Evolutionary conservation across 2,113 vertebrate species (phyloP), one percentile per base, ranked within the genome.

Genomic region (Chloebia gouldiae): DNA sequence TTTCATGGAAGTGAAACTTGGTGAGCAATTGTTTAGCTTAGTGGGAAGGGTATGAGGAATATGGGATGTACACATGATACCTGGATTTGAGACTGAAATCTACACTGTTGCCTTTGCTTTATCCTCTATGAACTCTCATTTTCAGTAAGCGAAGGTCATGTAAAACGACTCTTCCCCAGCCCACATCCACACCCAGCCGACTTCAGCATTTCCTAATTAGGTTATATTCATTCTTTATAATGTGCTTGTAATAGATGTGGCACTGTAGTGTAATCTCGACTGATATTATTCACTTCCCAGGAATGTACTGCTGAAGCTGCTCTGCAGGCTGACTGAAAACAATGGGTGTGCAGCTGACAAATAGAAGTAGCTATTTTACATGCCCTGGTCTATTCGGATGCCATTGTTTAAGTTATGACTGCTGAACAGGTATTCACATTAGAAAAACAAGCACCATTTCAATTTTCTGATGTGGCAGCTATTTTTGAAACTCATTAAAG

Each of bases 181-280:
- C 91, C 90, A 93, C 51, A 91, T 96, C 94, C 96, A 97, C 96
- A 97, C 96, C 96, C 96, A 93, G 94, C 50, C 68, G 16, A 93
- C 88, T 96, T 95, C 91, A 97, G 76, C 96, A 98, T 97, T 98
- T 98, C 98, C 98, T 98, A 98, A 98, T 98, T 98, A 98, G 98
- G 98, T 94, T 97, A 97, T 96, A 97, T 95, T 96, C 97, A 93
- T 95, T 93, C 95, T 96, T 95, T 96, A 88, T 96, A 95, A 96
- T 93, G 95, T 96, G 96, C 93, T 94, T 92, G 93, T 98, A 97
- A 97, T 97, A 97, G 97, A 97, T 96, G 96, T 96, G 97, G 98
- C 95, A 96, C 96, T 97, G 95, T 92, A 98, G 96, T n/a, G 61
- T 98, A 98, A 98, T 98, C 98, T 97, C 96, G 93, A 93, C 97